These are phyloP conservation scores for Girardinus metallicus DNA, from an alignment of 2,797 vertebrate species.

Conservation along the genomic window DNA sequence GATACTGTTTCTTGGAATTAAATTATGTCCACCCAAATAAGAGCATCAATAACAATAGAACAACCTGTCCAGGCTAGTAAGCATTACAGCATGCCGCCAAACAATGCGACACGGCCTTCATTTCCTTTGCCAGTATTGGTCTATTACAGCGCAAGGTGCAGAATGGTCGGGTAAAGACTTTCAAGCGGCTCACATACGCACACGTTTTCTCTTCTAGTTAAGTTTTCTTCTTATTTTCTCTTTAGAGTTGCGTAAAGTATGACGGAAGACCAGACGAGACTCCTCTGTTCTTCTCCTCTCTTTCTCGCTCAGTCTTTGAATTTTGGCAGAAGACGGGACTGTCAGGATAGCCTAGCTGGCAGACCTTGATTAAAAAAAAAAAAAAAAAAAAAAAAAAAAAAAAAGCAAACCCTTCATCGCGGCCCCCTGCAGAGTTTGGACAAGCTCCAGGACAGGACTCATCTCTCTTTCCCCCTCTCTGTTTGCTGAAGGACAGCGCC, in stretches of 20 bases:
- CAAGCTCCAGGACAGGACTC: slow-evolving; percentile 87
- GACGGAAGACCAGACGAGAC: slow-evolving; percentile 30
- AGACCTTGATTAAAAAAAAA: slow-evolving; percentile 83
- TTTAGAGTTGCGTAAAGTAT: slow-evolving; percentile 37
- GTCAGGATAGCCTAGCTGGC: slow-evolving; percentile 87
- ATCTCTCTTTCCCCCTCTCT: slow-evolving; percentile 36
- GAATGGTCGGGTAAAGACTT: not conserved
- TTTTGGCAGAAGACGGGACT: slow-evolving; percentile 74
- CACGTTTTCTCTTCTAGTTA: not conserved
- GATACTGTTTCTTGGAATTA: slow-evolving; percentile 66
- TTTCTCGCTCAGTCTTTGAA: slow-evolving; percentile 38
- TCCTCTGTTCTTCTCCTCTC: slow-evolving; percentile 12
- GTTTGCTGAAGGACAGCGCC: slow-evolving; percentile 56
- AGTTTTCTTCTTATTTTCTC: not conserved
- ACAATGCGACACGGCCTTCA: slow-evolving; percentile 27
- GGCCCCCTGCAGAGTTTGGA: slow-evolving; percentile 88
- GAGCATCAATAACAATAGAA: slow-evolving; percentile 73
- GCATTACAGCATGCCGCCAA: slow-evolving; percentile 25
- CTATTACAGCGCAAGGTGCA: slow-evolving; percentile 20
- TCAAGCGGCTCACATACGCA: not conserved
- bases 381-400: slow-evolving; percentile 76
- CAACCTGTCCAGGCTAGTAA: slow-evolving; percentile 47
- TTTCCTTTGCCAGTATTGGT: slow-evolving; percentile 35
- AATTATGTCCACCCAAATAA: slow-evolving; percentile 69
- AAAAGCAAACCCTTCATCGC: slow-evolving; percentile 88